Evolutionary conservation across 2,888 invertebrate genomes (phyloP), one percentile per base, ranked within the genome.

Genomic region (Dyspetes luteomarginatus): DNA sequence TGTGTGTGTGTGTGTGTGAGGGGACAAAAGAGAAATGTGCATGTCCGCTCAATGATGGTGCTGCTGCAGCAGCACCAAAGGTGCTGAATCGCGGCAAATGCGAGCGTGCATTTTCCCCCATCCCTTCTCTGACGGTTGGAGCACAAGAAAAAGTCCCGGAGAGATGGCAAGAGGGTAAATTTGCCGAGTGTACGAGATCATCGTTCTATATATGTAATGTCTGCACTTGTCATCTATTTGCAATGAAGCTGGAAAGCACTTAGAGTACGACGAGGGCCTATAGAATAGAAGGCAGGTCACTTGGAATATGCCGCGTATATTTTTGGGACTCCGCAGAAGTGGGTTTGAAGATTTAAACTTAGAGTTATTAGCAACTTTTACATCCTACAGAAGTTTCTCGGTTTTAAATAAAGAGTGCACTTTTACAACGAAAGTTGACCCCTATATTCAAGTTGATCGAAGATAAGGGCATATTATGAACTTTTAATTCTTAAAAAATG

Each of bases 201-300:
- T n/a, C n/a, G n/a, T n/a, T n/a, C n/a, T n/a, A n/a, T n/a, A n/a
- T n/a, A n/a, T n/a, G n/a, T n/a, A n/a, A 68, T 69, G 55, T 28
- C 62, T 75, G 68, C 65, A 65, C 75, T 81, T 81, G 65, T 75
- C 69, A 74, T 55, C 56, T 75, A 82, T 82, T 82, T 80, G 80
- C 82, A 65, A 81, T 76, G 71, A 78, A 78, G 75, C 76, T 73
- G 71, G 68, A 79, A 78, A 74, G 67, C 76, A 78, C 76, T 76
- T 62, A 30, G 58, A 65, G 52, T 65, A 28, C 15, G 65, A 12
- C 36, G 36, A 36, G 12, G 36, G 36, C n/a, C n/a, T n/a, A n/a
- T n/a, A n/a, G n/a, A n/a, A n/a, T n/a, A n/a, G n/a, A n/a, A n/a
- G n/a, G n/a, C n/a, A n/a, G n/a, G n/a, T n/a, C n/a, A n/a, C n/a